A percentile compares a stretch with the other conserved stretches of the same genome.
Evolutionary conservation across 2,888 invertebrate species (phyloP).

Genomic region (Chorisops tibialis): DNA sequence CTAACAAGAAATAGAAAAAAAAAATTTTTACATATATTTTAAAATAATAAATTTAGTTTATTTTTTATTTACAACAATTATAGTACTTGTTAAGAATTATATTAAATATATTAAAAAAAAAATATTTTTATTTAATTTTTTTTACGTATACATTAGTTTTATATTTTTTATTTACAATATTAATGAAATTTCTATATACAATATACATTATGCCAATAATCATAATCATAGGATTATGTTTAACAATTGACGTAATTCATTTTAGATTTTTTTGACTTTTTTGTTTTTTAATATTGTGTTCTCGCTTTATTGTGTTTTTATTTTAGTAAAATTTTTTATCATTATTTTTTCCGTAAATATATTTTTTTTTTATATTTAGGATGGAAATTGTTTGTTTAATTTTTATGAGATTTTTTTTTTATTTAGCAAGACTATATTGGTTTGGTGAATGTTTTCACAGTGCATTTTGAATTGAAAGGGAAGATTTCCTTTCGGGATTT

Average conservation of each 20-base stretch:
- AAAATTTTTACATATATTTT: constrained; percentile 4
- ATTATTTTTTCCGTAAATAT: no score
- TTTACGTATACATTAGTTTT: not conserved
- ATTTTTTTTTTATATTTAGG: no score
- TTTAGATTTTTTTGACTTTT: not conserved
- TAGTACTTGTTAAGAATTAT: not conserved
- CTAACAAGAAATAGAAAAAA: constrained; percentile 9
- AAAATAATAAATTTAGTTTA: constrained; percentile 3
- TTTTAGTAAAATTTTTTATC: no score
- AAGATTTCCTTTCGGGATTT: no score
- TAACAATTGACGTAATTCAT: not conserved
- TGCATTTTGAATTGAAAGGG: no score
- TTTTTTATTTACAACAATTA: constrained; percentile 20
- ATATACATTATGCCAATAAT: not conserved
- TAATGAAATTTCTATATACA: not conserved
- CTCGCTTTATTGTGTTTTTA: no score
- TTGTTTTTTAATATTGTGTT: no score
- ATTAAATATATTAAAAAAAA: not conserved
- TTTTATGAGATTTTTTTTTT: no score
- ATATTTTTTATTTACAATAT: not conserved
- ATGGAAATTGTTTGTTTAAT: no score
- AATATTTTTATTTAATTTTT: constrained; percentile 19
- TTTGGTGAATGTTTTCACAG: no score
- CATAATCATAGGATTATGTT: not conserved
- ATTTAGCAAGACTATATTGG: no score